Conservation (phyloP, 2,113 vertebrate genomes). For the Stigmatopora argus region DNA sequence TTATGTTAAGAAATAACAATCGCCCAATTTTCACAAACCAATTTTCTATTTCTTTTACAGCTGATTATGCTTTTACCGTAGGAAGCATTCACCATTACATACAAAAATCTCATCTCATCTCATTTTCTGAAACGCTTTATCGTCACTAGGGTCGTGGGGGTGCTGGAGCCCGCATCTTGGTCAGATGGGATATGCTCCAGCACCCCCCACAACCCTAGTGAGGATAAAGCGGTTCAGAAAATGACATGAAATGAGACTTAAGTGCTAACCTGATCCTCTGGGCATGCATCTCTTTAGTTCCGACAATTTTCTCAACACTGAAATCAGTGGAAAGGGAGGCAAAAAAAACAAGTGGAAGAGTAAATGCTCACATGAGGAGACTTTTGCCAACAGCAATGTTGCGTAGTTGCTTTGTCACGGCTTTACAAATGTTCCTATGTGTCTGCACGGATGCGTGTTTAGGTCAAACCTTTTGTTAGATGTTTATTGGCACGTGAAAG, state of each 20-base stretch:
- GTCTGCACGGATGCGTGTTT: conserved; percentile 10
- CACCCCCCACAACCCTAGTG: too few relatives aligned
- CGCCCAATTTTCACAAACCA: background rate
- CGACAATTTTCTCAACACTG: conserved; percentile 33
- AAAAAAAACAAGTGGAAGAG: conserved; percentile 22
- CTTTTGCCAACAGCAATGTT: conserved; percentile 35
- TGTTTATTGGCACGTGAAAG: background rate
- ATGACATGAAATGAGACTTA: conserved; percentile 12
- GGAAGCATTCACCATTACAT: background rate
- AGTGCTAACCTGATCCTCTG: conserved; percentile 36
- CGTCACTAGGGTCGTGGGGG: too few relatives aligned
- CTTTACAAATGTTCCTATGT: conserved; percentile 29
- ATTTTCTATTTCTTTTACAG: background rate
- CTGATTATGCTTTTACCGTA: background rate
- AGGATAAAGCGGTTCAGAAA: background rate
- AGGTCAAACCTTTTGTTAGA: background rate
- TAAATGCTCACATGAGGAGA: conserved; percentile 11
- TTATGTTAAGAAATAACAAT: background rate
- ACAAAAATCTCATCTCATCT: background rate
- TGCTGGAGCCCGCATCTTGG: too few relatives aligned
- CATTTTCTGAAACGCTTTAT: too few relatives aligned
- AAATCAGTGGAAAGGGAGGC: conserved; percentile 44
- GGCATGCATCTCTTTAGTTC: conserved; percentile 35
- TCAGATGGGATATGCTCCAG: too few relatives aligned
- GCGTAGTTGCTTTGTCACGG: conserved; percentile 50